phyloP scores from a whole-genome alignment of 1,140 invertebrate species.

The Druon quercuslanigerum region DNA sequence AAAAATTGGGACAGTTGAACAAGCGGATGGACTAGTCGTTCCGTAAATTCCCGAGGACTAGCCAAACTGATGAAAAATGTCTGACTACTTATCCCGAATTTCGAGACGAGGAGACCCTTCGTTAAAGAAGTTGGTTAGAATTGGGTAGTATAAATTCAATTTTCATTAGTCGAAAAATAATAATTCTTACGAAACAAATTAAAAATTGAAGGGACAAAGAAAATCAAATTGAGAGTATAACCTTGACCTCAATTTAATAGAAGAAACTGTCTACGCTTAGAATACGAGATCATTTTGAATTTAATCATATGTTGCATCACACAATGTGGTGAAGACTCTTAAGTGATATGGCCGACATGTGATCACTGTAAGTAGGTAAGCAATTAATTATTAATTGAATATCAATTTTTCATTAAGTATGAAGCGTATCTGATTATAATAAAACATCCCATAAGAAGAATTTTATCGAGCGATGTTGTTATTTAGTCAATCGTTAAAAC shows the following conservation, averaged over 20 bases:
- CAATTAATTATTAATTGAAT: conserved; percentile 18
- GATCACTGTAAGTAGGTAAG: not conserved
- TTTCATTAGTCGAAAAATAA: no score
- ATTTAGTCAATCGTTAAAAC: not conserved
- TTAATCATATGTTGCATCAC: conserved; percentile 21
- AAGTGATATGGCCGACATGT: conserved; percentile 6
- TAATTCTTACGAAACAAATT: not conserved
- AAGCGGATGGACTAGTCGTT: no score
- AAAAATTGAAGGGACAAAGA: not conserved
- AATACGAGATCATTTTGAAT: conserved; percentile 24
- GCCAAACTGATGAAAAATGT: no score
- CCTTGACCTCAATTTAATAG: conserved; percentile 5
- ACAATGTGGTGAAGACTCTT: conserved; percentile 2
- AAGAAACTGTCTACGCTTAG: not conserved
- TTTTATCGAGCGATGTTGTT: not conserved
- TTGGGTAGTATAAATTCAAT: no score
- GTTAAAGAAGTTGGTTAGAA: no score
- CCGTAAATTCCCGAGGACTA: no score
- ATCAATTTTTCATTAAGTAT: conserved; percentile 15
- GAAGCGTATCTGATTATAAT: not conserved
- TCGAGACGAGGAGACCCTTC: no score
- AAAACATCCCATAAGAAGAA: not conserved
- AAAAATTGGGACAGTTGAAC: no score
- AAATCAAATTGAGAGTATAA: not conserved
- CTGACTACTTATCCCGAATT: no score